Conservation (phyloP, 2,888 invertebrate genomes). For the Drosophila suboccidentalis region DNA sequence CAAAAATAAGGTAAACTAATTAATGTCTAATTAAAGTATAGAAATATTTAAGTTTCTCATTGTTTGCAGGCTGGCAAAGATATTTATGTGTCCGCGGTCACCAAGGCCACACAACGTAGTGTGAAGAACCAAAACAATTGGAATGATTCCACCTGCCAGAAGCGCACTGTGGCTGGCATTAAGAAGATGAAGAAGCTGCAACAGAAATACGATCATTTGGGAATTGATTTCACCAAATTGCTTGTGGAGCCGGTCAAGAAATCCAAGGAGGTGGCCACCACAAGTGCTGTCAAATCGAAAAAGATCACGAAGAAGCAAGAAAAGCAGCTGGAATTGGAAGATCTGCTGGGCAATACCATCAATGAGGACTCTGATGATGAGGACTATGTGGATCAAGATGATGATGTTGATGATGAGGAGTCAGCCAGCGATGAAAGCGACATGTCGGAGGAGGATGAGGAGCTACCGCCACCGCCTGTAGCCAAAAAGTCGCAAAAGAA, state of each 20-base stretch:
- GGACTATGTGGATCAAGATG: conserved; percentile 69
- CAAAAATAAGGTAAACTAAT: conserved; percentile 74
- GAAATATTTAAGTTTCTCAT: not conserved
- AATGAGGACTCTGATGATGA: conserved; percentile 84
- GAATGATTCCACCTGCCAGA: conserved; percentile 77
- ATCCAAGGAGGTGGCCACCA: conserved; percentile 38
- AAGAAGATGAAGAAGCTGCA: conserved; percentile 76
- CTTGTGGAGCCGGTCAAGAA: conserved; percentile 66
- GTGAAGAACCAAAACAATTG: conserved; percentile 80
- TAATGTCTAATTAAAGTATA: not conserved
- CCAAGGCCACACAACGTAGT: conserved; percentile 68
- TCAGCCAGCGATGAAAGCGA: conserved; percentile 28
- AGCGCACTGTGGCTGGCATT: conserved; percentile 70
- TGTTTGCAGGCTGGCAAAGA: conserved; percentile 77
- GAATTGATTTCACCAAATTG: conserved; percentile 78
- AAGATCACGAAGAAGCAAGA: conserved; percentile 55
- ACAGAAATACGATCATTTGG: conserved; percentile 79
- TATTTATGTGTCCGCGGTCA: conserved; percentile 80
- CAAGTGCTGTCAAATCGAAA: conserved; percentile 32
- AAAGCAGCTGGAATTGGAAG: conserved; percentile 67
- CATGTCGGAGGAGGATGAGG: conserved; percentile 29
- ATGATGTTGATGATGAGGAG: conserved; percentile 29
- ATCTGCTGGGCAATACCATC: conserved; percentile 80
- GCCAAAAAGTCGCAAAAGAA: conserved; percentile 38
- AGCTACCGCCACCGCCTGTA: conserved; percentile 21